phyloP scores from a whole-genome alignment of 2,113 vertebrate genomes.

The Bubo bubo region DNA sequence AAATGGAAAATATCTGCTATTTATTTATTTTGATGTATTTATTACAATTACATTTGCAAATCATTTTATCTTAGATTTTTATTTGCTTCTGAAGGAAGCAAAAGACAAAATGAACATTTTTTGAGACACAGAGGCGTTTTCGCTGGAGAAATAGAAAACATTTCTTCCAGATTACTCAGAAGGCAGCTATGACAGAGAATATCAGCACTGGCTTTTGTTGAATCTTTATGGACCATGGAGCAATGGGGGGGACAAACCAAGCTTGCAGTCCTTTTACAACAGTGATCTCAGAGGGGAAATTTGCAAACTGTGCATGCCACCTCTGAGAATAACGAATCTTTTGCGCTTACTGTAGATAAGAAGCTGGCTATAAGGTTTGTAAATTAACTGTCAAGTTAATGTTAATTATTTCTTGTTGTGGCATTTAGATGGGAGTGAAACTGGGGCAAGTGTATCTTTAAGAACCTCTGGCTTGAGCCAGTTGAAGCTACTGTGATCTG shows the following conservation, averaged over 20 bases:
- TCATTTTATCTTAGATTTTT: constrained; percentile 26
- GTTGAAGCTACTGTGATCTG: background rate
- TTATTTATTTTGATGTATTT: constrained; percentile 45
- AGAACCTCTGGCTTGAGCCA: background rate
- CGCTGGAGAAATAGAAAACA: constrained; percentile 10
- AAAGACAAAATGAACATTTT: background rate
- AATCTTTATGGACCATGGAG: background rate
- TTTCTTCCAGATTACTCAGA: background rate
- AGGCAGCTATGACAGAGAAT: background rate
- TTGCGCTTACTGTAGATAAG: background rate
- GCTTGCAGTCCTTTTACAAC: background rate
- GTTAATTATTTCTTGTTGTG: background rate
- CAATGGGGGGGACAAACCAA: background rate
- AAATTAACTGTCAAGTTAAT: background rate
- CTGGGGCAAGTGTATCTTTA: background rate
- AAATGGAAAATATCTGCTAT: constrained; percentile 1
- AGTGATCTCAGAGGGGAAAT: background rate
- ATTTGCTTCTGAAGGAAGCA: background rate
- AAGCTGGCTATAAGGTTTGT: background rate
- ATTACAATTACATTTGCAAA: constrained; percentile 35
- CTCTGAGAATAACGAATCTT: background rate
- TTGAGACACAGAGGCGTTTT: background rate
- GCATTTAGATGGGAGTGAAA: background rate
- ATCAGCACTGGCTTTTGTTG: background rate
- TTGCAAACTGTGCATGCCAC: background rate